Percentiles rank a stretch among this genome's conserved stretches.
phyloP scores from a whole-genome alignment of 2,888 invertebrate genomes.

The Tortricodes alternella region DNA sequence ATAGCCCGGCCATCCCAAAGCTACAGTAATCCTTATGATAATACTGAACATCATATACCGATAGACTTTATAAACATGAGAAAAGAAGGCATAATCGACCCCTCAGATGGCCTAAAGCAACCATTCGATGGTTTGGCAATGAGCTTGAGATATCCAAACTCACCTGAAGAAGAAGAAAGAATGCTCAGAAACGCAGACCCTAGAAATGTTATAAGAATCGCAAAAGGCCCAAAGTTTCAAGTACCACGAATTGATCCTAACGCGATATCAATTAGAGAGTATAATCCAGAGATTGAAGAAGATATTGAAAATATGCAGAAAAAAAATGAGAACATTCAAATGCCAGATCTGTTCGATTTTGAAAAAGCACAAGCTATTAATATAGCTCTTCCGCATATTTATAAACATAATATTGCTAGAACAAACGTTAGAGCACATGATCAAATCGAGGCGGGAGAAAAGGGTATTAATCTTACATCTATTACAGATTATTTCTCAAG shows the following conservation, averaged over 20 bases:
- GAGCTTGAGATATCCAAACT: conserved; percentile 30
- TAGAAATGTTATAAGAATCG: not conserved
- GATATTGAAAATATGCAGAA: too few species aligned
- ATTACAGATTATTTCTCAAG: not conserved
- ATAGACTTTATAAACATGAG: conserved; percentile 50
- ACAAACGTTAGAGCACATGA: not conserved
- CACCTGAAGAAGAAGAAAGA: conserved; percentile 30
- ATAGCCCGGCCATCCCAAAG: too few species aligned
- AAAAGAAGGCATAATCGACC: conserved; percentile 46
- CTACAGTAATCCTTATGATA: conserved; percentile 13
- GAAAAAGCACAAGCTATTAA: conserved; percentile 40
- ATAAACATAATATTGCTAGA: conserved; percentile 2
- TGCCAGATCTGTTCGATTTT: conserved; percentile 38
- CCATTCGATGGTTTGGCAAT: conserved; percentile 46
- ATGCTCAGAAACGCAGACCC: conserved; percentile 24
- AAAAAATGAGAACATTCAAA: not conserved
- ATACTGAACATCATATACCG: conserved; percentile 40
- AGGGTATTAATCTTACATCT: not conserved
- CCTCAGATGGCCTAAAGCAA: conserved; percentile 34
- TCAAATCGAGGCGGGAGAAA: not conserved
- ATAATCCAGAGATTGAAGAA: not conserved
- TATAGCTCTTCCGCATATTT: conserved; percentile 24
- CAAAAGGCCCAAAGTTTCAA: not conserved
- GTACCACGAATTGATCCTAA: not conserved
- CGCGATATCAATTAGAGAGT: not conserved